Percentiles rank a stretch among this genome's conserved stretches.
phyloP scores from a whole-genome alignment of 2,888 invertebrate genomes.

The Philopedon plagiatum region DNA sequence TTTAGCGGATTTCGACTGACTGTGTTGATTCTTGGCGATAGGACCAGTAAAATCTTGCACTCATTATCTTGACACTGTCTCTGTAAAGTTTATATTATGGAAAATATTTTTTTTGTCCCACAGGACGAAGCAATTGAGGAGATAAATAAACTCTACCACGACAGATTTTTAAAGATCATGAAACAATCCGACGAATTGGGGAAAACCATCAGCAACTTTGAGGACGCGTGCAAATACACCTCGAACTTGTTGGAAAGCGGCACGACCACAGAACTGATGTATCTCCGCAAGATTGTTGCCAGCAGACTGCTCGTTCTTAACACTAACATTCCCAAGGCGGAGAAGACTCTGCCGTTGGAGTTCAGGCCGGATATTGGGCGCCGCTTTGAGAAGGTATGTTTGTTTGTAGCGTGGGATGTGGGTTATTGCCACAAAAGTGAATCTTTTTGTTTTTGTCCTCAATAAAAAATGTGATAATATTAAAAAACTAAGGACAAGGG shows the following conservation, averaged over 20 bases:
- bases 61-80: too few relatives aligned
- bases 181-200: constrained; percentile 85
- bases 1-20: too few relatives aligned
- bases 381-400: constrained; percentile 81
- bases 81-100: too few relatives aligned
- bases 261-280: constrained; percentile 87
- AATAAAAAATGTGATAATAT: too few relatives aligned
- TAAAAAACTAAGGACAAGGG: too few relatives aligned
- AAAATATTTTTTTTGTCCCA: not conserved
- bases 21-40: too few relatives aligned
- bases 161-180: constrained; percentile 91
- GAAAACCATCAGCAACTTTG: constrained; percentile 86
- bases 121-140: constrained; percentile 82
- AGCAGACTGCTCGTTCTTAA: constrained; percentile 84
- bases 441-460: too few relatives aligned
- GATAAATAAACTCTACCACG: constrained; percentile 83
- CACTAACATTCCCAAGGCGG: constrained; percentile 86
- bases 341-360: constrained; percentile 83
- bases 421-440: too few relatives aligned
- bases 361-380: constrained; percentile 85
- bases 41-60: too few relatives aligned
- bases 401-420: too few relatives aligned
- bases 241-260: constrained; percentile 86
- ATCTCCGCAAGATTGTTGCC: constrained; percentile 79
- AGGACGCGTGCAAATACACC: constrained; percentile 90